These are phyloP conservation scores for Rhipidura dahli DNA, from an alignment of 2,113 vertebrate species.

Conservation along the genomic window DNA sequence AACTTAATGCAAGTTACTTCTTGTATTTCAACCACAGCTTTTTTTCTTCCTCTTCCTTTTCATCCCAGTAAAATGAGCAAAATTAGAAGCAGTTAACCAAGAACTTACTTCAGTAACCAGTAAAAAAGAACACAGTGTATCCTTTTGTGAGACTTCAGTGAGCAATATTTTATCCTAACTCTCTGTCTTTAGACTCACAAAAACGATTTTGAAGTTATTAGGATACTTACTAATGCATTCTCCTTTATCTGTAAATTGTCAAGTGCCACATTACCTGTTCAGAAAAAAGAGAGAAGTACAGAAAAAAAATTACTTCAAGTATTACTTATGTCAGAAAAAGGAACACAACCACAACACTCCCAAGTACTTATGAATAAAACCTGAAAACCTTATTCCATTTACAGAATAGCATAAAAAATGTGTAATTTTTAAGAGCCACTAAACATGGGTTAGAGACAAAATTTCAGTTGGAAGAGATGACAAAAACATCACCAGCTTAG, in stretches of 20 bases:
- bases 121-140: neutral
- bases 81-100: neutral
- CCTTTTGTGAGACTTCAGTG: neutral
- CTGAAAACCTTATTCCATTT: neutral
- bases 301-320: neutral
- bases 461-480: neutral
- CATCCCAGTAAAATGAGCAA: neutral
- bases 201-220: neutral
- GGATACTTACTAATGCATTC: conserved; percentile 88
- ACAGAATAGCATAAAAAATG: neutral
- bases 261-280: conserved; percentile 91
- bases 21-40: neutral
- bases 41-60: neutral
- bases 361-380: neutral
- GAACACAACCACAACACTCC: neutral
- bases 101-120: neutral
- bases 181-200: neutral
- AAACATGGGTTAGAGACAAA: neutral
- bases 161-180: neutral
- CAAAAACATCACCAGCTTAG: neutral
- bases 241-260: conserved; percentile 95
- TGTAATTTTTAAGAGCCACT: neutral
- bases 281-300: neutral
- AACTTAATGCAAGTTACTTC: neutral
- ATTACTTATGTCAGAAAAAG: neutral